Percentiles rank a stretch among this genome's conserved stretches.
Conservation (phyloP, 2,888 invertebrate genomes). For the Anodontia alba region DNA sequence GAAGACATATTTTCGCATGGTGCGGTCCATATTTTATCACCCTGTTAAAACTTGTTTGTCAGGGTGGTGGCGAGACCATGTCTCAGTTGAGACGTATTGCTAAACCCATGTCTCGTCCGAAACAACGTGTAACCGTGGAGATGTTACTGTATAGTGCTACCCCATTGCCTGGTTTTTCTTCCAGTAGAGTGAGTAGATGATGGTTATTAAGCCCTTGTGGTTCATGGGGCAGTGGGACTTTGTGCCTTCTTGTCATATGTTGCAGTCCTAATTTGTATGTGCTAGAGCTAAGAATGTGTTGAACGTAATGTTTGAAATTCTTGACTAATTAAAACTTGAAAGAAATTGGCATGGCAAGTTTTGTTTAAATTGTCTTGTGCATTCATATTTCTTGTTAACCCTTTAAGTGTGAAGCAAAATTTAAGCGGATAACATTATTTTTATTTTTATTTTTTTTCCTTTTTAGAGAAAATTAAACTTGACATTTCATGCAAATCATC, state of each 20-base stretch:
- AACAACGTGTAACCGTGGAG: slow-evolving; percentile 49
- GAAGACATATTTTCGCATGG: no score
- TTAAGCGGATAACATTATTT: no score
- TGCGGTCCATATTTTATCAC: no score
- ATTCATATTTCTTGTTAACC: no score
- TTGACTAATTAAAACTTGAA: no score
- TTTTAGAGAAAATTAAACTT: no score
- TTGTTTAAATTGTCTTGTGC: no score
- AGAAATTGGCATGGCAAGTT: no score
- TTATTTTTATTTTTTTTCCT: no score
- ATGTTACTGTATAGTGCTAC: slow-evolving; percentile 61
- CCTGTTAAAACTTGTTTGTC: neutral
- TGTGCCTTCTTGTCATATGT: neutral
- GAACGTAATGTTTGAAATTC: neutral
- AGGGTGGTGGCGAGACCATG: slow-evolving; percentile 23
- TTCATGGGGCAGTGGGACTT: neutral
- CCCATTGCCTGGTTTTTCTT: slow-evolving; percentile 50
- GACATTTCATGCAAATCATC: no score
- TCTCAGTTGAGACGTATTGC: slow-evolving; percentile 59
- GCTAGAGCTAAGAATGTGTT: neutral
- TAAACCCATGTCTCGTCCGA: slow-evolving; percentile 33
- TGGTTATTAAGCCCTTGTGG: no score
- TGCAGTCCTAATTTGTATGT: neutral
- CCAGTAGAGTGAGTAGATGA: slow-evolving; percentile 56
- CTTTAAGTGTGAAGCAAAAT: no score